Evolutionary conservation across 2,797 vertebrate species (phyloP).

Genomic region (Sebastes variabilis): DNA sequence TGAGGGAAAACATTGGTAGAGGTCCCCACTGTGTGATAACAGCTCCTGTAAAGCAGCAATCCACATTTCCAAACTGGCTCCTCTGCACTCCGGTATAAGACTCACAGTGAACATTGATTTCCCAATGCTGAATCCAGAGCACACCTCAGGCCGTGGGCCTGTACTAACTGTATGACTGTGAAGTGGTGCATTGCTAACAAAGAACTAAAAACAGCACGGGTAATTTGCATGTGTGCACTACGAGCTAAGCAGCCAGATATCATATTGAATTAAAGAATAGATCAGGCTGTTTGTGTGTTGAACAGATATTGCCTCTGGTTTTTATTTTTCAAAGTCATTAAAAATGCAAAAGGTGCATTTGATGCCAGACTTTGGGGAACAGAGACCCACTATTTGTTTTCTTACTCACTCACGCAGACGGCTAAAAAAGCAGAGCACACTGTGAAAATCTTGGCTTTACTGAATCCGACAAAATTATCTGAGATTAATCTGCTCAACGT

Average conservation of each 20-base stretch:
- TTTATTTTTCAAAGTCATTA: constrained; percentile 14
- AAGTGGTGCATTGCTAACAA: constrained; percentile 1
- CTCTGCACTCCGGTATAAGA: constrained; percentile 29
- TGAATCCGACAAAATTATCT: background rate
- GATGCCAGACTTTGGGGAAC: background rate
- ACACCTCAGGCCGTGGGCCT: constrained; percentile 28
- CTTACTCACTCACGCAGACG: background rate
- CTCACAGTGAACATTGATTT: constrained; percentile 57
- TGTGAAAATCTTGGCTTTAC: background rate
- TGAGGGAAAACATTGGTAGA: constrained; percentile 23
- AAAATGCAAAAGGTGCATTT: constrained; percentile 16
- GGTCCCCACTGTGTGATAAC: constrained; percentile 39
- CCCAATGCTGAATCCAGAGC: constrained; percentile 32
- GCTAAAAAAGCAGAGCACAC: background rate
- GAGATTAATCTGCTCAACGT: background rate
- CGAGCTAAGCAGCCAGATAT: constrained; percentile 1
- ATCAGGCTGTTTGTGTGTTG: background rate
- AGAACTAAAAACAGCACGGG: constrained; percentile 2
- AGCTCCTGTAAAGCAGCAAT: constrained; percentile 37
- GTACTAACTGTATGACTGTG: constrained; percentile 3
- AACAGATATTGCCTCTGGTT: background rate
- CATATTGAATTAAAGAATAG: background rate
- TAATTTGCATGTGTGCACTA: constrained; percentile 17
- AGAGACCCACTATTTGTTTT: background rate
- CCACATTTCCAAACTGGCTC: constrained; percentile 20